Percentiles rank a stretch among this genome's conserved stretches.
These are phyloP conservation scores for Hemicordylus capensis DNA, from an alignment of 2,113 vertebrate genomes.

Conservation along the genomic window DNA sequence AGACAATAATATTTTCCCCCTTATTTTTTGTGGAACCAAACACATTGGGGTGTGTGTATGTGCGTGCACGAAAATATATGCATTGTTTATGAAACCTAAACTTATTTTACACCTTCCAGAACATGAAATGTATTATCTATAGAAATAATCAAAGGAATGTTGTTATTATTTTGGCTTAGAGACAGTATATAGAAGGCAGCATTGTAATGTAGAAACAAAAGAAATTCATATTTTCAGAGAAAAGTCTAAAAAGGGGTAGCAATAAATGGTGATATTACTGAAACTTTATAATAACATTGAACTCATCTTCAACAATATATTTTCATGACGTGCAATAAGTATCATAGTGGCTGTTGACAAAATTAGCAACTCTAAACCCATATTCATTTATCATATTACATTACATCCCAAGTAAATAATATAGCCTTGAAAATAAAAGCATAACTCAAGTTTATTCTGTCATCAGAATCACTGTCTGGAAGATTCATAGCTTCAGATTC, in stretches of 20 bases:
- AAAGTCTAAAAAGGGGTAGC: not conserved
- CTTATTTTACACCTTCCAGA: not conserved
- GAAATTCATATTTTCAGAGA: not conserved
- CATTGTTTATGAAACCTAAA: not conserved
- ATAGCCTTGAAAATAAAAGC: too few relatives aligned
- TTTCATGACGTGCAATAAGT: not conserved
- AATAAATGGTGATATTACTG: too few relatives aligned
- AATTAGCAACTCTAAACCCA: not conserved
- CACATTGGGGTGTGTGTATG: not conserved
- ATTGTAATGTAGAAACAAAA: not conserved
- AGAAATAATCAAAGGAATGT: not conserved
- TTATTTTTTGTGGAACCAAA: too few relatives aligned
- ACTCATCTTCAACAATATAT: not conserved
- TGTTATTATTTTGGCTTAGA: not conserved
- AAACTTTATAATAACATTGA: not conserved
- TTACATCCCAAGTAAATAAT: not conserved
- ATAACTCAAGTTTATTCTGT: not conserved
- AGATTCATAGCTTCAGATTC: not conserved
- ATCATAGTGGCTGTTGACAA: not conserved
- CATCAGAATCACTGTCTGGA: not conserved
- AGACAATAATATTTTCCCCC: too few relatives aligned
- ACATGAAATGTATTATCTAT: slow-evolving; percentile 5
- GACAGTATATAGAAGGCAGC: too few relatives aligned
- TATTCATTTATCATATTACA: not conserved
- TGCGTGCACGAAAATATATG: not conserved